These are phyloP conservation scores for Stegodyphus mimosarum DNA, from an alignment of 1,140 invertebrate genomes.

Conservation along the genomic window DNA sequence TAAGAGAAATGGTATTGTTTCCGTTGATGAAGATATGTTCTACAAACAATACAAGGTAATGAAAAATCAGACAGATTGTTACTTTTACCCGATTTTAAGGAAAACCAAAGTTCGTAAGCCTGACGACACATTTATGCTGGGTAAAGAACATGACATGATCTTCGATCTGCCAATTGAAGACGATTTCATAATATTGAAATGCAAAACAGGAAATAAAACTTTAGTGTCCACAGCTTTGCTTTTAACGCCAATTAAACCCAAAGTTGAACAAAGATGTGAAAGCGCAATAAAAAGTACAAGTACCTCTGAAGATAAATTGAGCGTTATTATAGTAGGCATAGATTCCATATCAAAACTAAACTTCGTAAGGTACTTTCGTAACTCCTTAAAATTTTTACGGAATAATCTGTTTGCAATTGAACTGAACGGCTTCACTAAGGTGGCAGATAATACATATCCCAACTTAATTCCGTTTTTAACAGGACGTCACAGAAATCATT, in stretches of 20 bases:
- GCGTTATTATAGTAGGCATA: constrained; percentile 71
- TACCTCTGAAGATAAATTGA: constrained; percentile 44
- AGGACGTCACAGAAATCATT: constrained; percentile 62
- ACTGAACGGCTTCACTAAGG: constrained; percentile 68
- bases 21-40: constrained; percentile 22
- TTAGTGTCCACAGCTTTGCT: background rate
- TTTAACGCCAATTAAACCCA: constrained; percentile 29
- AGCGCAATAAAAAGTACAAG: background rate
- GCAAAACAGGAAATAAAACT: constrained; percentile 15
- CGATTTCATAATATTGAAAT: constrained; percentile 52
- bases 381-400: constrained; percentile 69
- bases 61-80: constrained; percentile 40
- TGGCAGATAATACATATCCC: constrained; percentile 70
- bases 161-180: constrained; percentile 45
- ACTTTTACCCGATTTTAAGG: constrained; percentile 31
- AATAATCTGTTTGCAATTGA: constrained; percentile 66
- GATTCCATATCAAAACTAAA: constrained; percentile 75
- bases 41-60: constrained; percentile 27
- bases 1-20: constrained; percentile 11
- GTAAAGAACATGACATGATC: constrained; percentile 47
- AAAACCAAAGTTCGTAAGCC: constrained; percentile 37
- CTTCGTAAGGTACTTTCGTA: constrained; percentile 72
- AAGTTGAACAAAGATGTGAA: constrained; percentile 31
- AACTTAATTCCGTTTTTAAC: constrained; percentile 68
- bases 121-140: constrained; percentile 37